Conservation (phyloP, 2,888 invertebrate genomes). For the Hermaeophaga mercurialis region DNA sequence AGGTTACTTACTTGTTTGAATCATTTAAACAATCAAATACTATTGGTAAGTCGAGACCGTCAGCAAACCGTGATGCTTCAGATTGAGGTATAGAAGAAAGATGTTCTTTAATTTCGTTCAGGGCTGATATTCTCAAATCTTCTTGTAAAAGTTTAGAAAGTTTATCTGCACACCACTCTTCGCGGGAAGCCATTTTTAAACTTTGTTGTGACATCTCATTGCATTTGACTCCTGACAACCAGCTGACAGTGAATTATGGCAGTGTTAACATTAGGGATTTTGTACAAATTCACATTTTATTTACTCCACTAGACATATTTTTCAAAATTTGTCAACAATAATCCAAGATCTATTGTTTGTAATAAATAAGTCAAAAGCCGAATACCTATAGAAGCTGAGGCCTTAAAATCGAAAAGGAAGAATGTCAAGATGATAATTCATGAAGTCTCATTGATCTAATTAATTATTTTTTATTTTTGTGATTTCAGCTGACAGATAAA, state of each 20-base stretch:
- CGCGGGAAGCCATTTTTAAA: conserved; percentile 51
- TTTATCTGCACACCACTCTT: conserved; percentile 60
- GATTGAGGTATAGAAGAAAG: conserved; percentile 54
- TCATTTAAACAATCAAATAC: conserved; percentile 70
- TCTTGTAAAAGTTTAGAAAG: conserved; percentile 57
- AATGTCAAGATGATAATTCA: too few species aligned
- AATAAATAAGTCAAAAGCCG: too few species aligned
- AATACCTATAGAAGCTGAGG: too few species aligned
- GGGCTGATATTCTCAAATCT: conserved; percentile 56
- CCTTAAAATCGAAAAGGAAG: too few species aligned
- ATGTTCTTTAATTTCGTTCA: conserved; percentile 58
- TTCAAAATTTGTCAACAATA: too few species aligned
- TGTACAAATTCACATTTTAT: too few species aligned
- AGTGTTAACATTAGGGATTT: too few species aligned
- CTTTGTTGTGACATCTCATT: conserved; percentile 14
- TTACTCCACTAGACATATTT: too few species aligned
- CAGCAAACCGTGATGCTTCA: conserved; percentile 55
- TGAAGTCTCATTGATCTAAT: too few species aligned
- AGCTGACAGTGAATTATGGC: neutral
- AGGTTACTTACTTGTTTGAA: conserved; percentile 57
- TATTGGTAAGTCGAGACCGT: conserved; percentile 61
- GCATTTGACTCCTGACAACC: neutral
- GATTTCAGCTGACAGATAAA: too few species aligned
- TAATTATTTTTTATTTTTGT: too few species aligned
- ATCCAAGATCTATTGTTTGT: too few species aligned